Conservation (phyloP, 2,797 vertebrate genomes). For the Microchirus variegatus region DNA sequence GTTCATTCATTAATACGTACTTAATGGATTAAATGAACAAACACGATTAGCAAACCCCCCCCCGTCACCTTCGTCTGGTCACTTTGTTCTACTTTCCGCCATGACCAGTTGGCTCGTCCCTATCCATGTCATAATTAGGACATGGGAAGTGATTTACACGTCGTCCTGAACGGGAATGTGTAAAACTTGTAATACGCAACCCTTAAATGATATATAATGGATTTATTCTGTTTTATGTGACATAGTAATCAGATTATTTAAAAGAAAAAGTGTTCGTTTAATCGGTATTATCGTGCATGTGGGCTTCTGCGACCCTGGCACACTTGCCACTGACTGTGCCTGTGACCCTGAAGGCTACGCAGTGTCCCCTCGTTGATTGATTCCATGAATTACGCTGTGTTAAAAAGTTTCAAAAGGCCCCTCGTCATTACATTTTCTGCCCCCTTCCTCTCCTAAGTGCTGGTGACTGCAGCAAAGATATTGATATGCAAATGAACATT, state of each 20-base stretch:
- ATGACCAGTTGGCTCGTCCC: too few species aligned
- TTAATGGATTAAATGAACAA: too few species aligned
- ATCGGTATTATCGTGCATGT: neutral
- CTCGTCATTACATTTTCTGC: slow-evolving; percentile 1
- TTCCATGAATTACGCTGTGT: neutral
- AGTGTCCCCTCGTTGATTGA: neutral
- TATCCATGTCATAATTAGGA: too few species aligned
- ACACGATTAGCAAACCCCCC: too few species aligned
- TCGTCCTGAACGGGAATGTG: too few species aligned
- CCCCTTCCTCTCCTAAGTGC: slow-evolving; percentile 20
- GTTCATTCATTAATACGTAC: too few species aligned
- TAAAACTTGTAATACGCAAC: too few species aligned
- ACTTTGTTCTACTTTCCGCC: too few species aligned
- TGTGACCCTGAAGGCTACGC: neutral
- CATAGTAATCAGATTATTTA: neutral
- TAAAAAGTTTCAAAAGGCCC: neutral
- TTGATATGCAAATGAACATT: slow-evolving; percentile 43
- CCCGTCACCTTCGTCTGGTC: too few species aligned
- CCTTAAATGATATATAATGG: too few species aligned
- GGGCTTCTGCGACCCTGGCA: neutral
- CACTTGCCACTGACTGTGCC: neutral
- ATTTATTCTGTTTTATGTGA: too few species aligned
- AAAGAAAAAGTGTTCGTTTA: neutral
- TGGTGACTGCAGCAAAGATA: slow-evolving; percentile 20
- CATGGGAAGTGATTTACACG: too few species aligned